These are phyloP conservation scores for Apotomis turbidana DNA, from an alignment of 2,888 invertebrate species.

Conservation along the genomic window DNA sequence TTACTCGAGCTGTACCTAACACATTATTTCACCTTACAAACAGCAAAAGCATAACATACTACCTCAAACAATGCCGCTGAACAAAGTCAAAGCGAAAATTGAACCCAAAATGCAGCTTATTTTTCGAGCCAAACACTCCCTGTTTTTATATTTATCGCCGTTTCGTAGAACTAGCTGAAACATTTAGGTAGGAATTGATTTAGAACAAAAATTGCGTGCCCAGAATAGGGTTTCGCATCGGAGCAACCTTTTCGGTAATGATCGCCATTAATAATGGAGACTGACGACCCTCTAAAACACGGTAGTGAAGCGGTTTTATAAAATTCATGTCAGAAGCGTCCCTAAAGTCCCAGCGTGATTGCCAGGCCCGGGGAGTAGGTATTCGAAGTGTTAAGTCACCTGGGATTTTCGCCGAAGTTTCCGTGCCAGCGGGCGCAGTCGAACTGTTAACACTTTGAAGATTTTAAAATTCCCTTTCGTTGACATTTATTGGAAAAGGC, in stretches of 20 bases:
- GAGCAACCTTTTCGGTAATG: constrained; percentile 40
- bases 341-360: constrained; percentile 39
- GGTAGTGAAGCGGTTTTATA: constrained; percentile 40
- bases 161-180: constrained; percentile 13
- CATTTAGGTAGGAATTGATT: constrained; percentile 16
- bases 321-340: constrained; percentile 40
- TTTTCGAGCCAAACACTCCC: constrained; percentile 11
- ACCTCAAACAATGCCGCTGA: constrained; percentile 20
- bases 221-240: constrained; percentile 33
- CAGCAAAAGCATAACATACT: constrained; percentile 14
- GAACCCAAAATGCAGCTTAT: constrained; percentile 14
- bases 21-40: constrained; percentile 35
- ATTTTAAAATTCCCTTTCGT: constrained; percentile 48
- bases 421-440: constrained; percentile 46
- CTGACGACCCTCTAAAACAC: constrained; percentile 42
- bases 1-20: constrained; percentile 30
- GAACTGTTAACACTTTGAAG: constrained; percentile 51
- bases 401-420: constrained; percentile 58
- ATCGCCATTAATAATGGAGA: constrained; percentile 41
- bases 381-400: constrained; percentile 53
- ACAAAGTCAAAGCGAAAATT: constrained; percentile 22
- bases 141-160: constrained; percentile 3
- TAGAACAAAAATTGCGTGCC: constrained; percentile 31
- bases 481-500: constrained; percentile 49
- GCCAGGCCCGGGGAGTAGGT: constrained; percentile 38